Evolutionary conservation across 2,113 vertebrate genomes (phyloP), one percentile per base, ranked within the genome.

Genomic region (Centropristis striata): DNA sequence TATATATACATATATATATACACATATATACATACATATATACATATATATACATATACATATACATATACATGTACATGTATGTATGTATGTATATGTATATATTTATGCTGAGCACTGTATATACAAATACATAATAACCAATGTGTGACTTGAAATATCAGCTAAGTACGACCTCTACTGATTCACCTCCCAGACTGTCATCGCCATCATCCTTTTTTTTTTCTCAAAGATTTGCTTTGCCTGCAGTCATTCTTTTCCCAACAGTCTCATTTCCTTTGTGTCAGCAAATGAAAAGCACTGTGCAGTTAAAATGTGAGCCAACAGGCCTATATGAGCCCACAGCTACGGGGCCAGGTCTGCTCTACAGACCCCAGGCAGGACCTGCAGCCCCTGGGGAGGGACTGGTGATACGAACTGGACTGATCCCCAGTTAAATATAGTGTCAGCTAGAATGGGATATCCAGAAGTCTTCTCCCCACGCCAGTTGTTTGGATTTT

Each of bases 361-460:
- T 51, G 28, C 55, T 73, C 39, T 50, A 57, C 70, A 88, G 84
- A 81, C 84, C 72, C 50, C 71, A 75, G 72, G 60, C 61, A 36
- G 77, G 70, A 90, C 87, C 86, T 88, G 91, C 86, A 87, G 83
- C 73, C 86, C 90, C 87, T 13, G 81, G 74, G 92, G 94, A 79
- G 82, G 92, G 93, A 94, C 93, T 86, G 90, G 84, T 91, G 93
- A 94, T 91, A 92, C 9, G 91, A 91, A 93, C 92, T 94, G 91
- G 83, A 76, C 71, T 81, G 90, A 70, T 23, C 76, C 25, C 37
- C 58, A 76, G 93, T 96, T 96, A 96, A 96, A 96, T 95, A 96
- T 96, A 96, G 95, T 10, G 73, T 83, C 59, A 79, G 54, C 47
- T 42, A 68, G 32, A 84, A 90, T 86, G 75, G 66, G 89, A 94